A percentile compares a stretch with the other conserved stretches of the same genome.
phyloP scores from a whole-genome alignment of 2,888 invertebrate genomes.

The Tigriopus californicus region DNA sequence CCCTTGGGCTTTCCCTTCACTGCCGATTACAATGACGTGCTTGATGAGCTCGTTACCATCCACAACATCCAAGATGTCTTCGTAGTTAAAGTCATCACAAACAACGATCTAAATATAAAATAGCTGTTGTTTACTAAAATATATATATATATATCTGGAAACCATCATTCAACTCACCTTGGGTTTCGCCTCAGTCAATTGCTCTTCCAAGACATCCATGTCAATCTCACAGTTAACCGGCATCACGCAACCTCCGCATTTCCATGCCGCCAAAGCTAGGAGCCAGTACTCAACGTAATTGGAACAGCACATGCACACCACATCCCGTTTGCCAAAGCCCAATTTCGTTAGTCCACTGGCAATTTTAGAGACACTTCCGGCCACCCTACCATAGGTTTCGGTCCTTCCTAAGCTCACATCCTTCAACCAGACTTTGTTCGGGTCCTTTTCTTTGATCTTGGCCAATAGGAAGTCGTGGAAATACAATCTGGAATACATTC shows the following conservation, averaged over 20 bases:
- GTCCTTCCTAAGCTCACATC: slow-evolving; percentile 7
- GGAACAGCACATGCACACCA: slow-evolving; percentile 9
- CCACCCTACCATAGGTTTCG: slow-evolving; percentile 1
- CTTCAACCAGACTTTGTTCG: slow-evolving; percentile 13
- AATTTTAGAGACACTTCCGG: neutral
- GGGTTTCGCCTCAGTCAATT: neutral
- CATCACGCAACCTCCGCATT: slow-evolving; percentile 11
- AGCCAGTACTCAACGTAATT: slow-evolving; percentile 14
- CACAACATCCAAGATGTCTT: slow-evolving; percentile 4
- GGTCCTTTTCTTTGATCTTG: slow-evolving; percentile 3
- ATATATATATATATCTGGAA: neutral
- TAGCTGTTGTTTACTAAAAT: neutral
- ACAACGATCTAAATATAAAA: slow-evolving; percentile 4
- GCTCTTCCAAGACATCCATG: slow-evolving; percentile 2
- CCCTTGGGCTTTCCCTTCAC: neutral
- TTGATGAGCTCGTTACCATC: neutral
- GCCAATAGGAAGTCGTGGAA: slow-evolving; percentile 9
- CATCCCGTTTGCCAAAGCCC: slow-evolving; percentile 3
- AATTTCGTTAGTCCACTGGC: slow-evolving; percentile 4
- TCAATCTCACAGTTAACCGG: slow-evolving; percentile 13
- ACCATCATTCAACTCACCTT: neutral
- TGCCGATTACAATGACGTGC: slow-evolving; percentile 7
- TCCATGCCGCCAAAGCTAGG: slow-evolving; percentile 11
- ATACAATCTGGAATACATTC: slow-evolving; percentile 1
- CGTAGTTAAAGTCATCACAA: slow-evolving; percentile 13